Evolutionary conservation across 2,113 vertebrate species (phyloP).

Genomic region (Calyptommatus sinebrachiatus): DNA sequence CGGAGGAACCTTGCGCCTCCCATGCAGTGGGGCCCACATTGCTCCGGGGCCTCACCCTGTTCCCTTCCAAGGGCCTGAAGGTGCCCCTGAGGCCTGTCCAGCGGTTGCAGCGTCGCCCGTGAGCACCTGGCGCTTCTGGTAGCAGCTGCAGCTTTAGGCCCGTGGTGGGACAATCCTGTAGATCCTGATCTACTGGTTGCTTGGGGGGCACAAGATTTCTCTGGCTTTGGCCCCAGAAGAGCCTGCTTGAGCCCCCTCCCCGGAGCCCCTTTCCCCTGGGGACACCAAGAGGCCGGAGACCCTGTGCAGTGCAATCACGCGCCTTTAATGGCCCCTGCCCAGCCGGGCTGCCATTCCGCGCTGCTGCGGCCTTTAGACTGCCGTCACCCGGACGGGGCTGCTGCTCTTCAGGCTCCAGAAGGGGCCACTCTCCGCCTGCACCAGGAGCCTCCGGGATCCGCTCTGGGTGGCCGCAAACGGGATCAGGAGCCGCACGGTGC

Average conservation of each 20-base stretch:
- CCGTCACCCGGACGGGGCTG: slow-evolving; percentile 48
- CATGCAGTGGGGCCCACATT: no score
- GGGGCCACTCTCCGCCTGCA: slow-evolving; percentile 55
- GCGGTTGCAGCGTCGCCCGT: no score
- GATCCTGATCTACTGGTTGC: no score
- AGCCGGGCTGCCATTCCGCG: not conserved
- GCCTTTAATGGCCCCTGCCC: not conserved
- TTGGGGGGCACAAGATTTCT: no score
- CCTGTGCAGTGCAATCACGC: not conserved
- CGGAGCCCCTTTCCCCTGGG: not conserved
- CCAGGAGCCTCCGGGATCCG: slow-evolving; percentile 64
- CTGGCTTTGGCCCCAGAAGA: no score
- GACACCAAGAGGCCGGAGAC: not conserved
- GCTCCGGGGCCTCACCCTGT: no score
- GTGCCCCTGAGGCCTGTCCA: no score
- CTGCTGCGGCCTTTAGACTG: not conserved
- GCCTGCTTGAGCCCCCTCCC: not conserved
- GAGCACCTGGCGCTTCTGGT: no score
- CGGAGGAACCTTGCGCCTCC: no score
- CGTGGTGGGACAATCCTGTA: no score
- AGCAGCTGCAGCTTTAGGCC: no score
- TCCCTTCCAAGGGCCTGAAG: no score
- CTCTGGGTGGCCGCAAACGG: slow-evolving; percentile 56
- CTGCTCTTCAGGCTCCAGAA: slow-evolving; percentile 63
- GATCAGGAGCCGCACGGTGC: slow-evolving; percentile 44